Conservation (phyloP, 2,113 vertebrate species). For the Clupea harengus region DNA sequence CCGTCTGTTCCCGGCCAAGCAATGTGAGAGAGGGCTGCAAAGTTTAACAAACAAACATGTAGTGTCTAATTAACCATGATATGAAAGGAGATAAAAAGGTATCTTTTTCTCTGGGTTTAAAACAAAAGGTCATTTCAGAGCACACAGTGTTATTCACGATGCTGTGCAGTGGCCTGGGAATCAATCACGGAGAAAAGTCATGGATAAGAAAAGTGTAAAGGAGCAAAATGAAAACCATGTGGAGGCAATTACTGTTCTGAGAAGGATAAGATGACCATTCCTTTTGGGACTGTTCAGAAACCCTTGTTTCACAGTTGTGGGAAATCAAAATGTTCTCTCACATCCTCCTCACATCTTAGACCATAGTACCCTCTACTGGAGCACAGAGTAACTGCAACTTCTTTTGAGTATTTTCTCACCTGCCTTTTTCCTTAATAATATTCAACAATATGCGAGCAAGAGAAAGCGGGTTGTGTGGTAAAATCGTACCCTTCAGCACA, state of each 20-base stretch:
- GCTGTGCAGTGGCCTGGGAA: background rate
- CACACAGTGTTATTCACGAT: background rate
- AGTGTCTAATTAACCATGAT: background rate
- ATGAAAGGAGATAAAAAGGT: background rate
- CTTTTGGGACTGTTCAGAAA: background rate
- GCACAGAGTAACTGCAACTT: background rate
- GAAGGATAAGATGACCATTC: background rate
- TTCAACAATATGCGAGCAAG: too few relatives aligned
- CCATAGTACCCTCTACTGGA: background rate
- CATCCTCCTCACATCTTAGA: background rate
- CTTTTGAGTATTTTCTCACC: background rate
- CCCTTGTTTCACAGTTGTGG: background rate
- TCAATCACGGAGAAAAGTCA: slow-evolving; percentile 3
- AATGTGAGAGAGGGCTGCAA: background rate
- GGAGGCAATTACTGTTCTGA: background rate
- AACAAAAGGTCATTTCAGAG: background rate
- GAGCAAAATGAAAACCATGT: background rate
- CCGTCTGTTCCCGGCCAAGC: background rate
- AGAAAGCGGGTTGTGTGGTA: too few relatives aligned
- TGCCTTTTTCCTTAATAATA: too few relatives aligned
- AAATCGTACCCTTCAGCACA: too few relatives aligned
- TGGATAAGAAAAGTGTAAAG: background rate
- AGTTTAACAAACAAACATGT: background rate
- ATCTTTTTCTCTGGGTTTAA: background rate
- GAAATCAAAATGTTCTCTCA: background rate